A percentile compares a stretch with the other conserved stretches of the same genome.
Evolutionary conservation across 2,888 invertebrate genomes (phyloP).

Genomic region (Villa cingulata): DNA sequence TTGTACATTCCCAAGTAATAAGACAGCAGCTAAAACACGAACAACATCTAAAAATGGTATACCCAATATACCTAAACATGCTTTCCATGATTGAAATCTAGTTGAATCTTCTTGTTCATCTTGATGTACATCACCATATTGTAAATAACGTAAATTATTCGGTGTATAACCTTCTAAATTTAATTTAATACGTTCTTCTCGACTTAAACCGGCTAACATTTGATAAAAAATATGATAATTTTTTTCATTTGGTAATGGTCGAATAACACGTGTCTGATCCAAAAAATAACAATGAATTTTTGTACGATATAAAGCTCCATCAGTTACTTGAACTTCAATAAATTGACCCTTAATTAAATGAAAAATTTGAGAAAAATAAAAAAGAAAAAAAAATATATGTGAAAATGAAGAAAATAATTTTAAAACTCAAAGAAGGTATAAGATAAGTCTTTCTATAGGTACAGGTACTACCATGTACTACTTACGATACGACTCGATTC

Average conservation of each 20-base stretch:
- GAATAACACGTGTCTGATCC: slow-evolving; percentile 83
- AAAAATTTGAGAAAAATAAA: slow-evolving; percentile 13
- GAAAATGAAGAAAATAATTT: not conserved
- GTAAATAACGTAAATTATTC: slow-evolving; percentile 68
- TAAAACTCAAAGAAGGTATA: not conserved
- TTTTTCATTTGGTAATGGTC: slow-evolving; percentile 72
- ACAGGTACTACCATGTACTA: too few relatives aligned
- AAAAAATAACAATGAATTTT: slow-evolving; percentile 94
- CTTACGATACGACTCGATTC: slow-evolving; percentile 86
- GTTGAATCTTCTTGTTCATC: slow-evolving; percentile 58
- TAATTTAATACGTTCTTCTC: slow-evolving; percentile 73
- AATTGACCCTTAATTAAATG: slow-evolving; percentile 97
- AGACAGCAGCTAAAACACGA: slow-evolving; percentile 76
- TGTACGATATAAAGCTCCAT: slow-evolving; percentile 85
- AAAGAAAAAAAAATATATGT: not conserved
- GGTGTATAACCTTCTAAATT: slow-evolving; percentile 77
- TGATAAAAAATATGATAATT: slow-evolving; percentile 97
- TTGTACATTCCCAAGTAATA: slow-evolving; percentile 83
- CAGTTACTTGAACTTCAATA: slow-evolving; percentile 91
- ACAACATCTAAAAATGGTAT: slow-evolving; percentile 91
- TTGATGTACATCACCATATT: slow-evolving; percentile 57
- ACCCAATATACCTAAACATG: slow-evolving; percentile 75
- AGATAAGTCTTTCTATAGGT: too few relatives aligned
- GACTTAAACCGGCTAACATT: slow-evolving; percentile 75
- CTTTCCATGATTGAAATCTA: slow-evolving; percentile 85